Percentiles rank a stretch among this genome's conserved stretches.
Conservation (phyloP, 2,797 vertebrate species). For the Aeoliscus strigatus region DNA sequence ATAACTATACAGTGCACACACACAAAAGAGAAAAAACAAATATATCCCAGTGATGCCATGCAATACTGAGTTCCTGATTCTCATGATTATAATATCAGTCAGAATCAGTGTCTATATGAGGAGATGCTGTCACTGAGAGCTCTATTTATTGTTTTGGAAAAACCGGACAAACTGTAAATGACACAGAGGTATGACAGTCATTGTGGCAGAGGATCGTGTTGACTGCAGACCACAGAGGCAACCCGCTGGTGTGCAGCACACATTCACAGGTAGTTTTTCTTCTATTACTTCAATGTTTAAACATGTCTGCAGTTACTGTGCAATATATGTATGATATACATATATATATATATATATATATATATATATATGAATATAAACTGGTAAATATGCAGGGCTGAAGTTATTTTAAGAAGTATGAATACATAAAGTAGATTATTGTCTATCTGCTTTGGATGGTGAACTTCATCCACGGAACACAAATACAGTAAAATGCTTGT, state of each 20-base stretch:
- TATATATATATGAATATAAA: no score
- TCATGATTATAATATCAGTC: no score
- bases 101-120: not conserved
- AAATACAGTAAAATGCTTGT: not conserved
- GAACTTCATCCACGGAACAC: no score
- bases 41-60: no score
- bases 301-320: not conserved
- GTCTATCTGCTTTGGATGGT: no score
- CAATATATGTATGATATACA: not conserved
- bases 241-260: slow-evolving; percentile 9
- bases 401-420: no score
- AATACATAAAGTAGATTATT: no score
- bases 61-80: no score
- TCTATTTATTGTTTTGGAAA: slow-evolving; percentile 39
- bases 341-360: no score
- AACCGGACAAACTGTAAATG: slow-evolving; percentile 49
- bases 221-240: slow-evolving; percentile 9
- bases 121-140: slow-evolving; percentile 2
- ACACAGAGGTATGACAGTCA: slow-evolving; percentile 40
- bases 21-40: no score
- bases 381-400: no score
- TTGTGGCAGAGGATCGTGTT: slow-evolving; percentile 18
- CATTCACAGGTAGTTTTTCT: slow-evolving; percentile 33
- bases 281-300: not conserved
- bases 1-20: no score